Percentiles rank a stretch among this genome's conserved stretches.
phyloP scores from a whole-genome alignment of 1,140 invertebrate genomes.

The Drosophila ironensis region DNA sequence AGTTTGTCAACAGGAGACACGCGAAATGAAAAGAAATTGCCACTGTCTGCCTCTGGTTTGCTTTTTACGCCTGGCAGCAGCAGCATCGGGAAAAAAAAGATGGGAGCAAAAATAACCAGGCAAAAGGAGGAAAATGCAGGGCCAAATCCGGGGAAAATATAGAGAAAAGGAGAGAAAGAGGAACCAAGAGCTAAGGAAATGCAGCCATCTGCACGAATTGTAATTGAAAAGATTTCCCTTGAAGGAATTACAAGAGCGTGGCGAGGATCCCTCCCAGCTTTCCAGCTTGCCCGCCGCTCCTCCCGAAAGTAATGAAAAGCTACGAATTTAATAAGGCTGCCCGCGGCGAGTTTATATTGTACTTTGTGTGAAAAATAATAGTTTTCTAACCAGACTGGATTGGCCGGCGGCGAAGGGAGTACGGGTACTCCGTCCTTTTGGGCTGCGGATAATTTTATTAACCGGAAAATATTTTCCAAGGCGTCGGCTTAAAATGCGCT shows the following conservation, averaged over 20 bases:
- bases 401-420: conserved; percentile 19
- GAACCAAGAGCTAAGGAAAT: conserved; percentile 56
- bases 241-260: conserved; percentile 70
- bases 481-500: conserved; percentile 15
- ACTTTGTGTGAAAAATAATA: conserved; percentile 79
- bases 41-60: conserved; percentile 60
- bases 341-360: conserved; percentile 75
- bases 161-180: background rate
- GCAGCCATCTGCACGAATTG: conserved; percentile 79
- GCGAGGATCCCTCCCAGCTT: conserved; percentile 31
- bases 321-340: conserved; percentile 73
- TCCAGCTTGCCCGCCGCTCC: conserved; percentile 14
- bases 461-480: conserved; percentile 60
- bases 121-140: conserved; percentile 24
- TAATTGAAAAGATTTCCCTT: conserved; percentile 80
- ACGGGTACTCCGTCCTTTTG: too few species aligned
- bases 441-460: conserved; percentile 63
- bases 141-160: conserved; percentile 17
- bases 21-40: conserved; percentile 77
- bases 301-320: background rate
- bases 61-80: conserved; percentile 35
- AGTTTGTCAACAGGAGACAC: conserved; percentile 71
- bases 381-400: conserved; percentile 72
- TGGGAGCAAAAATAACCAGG: conserved; percentile 15
- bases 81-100: background rate